A percentile compares a stretch with the other conserved stretches of the same genome.
Evolutionary conservation across 2,797 vertebrate genomes (phyloP).

Genomic region (Heteromormyrus szaboi): DNA sequence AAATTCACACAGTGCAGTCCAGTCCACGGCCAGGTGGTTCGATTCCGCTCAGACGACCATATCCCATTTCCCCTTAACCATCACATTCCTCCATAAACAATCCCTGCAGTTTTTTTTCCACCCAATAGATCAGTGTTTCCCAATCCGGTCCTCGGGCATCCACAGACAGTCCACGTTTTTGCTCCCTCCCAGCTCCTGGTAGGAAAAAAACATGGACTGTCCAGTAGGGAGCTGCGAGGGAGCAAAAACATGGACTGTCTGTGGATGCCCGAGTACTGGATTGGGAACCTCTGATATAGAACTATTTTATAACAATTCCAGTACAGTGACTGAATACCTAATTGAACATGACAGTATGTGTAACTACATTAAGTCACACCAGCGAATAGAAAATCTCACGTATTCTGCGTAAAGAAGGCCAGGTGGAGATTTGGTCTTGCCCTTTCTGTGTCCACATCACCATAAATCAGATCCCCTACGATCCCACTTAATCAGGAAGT

Average conservation of each 20-base stretch:
- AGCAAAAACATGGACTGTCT: neutral
- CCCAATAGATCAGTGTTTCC: neutral
- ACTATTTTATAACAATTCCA: neutral
- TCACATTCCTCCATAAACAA: conserved; percentile 28
- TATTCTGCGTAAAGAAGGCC: neutral
- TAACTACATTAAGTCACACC: neutral
- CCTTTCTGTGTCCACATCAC: neutral
- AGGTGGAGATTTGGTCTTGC: neutral
- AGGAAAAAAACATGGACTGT: too few relatives aligned
- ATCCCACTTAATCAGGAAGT: neutral
- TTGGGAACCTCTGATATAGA: neutral
- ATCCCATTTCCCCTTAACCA: conserved; percentile 21
- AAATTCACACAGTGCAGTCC: conserved; percentile 11
- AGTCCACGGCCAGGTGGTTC: neutral
- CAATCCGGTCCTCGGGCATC: neutral
- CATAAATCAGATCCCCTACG: neutral
- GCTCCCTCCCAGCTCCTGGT: neutral
- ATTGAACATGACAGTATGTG: neutral
- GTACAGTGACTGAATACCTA: neutral
- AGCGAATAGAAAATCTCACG: neutral
- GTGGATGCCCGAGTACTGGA: neutral
- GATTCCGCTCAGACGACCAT: neutral
- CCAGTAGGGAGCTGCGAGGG: neutral
- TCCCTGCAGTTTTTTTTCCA: neutral
- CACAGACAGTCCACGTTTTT: neutral